Conservation (phyloP, 2,113 vertebrate genomes). For the Cathartes aura region DNA sequence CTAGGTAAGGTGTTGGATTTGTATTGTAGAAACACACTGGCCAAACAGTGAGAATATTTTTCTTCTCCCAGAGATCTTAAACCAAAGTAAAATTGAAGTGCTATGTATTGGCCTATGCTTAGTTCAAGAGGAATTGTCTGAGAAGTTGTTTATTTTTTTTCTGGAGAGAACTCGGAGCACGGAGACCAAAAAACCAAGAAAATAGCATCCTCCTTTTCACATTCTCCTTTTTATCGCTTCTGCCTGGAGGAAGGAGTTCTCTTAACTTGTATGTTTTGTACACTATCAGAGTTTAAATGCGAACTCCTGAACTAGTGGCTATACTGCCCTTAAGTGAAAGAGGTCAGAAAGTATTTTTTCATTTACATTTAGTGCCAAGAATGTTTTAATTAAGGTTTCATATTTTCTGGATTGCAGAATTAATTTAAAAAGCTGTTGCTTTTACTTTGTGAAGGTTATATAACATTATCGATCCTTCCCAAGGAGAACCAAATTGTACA, state of each 20-base stretch:
- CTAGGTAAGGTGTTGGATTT: not conserved
- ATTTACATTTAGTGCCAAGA: not conserved
- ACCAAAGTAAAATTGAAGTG: not conserved
- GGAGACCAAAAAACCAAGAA: not conserved
- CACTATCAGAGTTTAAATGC: not conserved
- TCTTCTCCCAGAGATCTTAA: not conserved
- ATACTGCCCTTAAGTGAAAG: not conserved
- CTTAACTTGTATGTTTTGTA: not conserved
- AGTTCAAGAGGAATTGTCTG: not conserved
- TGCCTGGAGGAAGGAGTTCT: not conserved
- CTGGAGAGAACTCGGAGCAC: not conserved
- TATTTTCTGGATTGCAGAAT: not conserved
- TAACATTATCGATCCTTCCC: not conserved
- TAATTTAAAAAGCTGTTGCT: not conserved
- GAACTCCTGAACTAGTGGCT: not conserved
- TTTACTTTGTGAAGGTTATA: not conserved
- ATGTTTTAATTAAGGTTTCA: not conserved
- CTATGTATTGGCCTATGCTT: not conserved
- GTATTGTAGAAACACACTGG: not conserved
- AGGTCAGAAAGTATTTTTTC: not conserved
- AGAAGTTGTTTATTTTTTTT: not conserved
- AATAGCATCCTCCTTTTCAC: not conserved
- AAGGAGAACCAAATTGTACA: not conserved
- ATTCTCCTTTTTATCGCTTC: not conserved
- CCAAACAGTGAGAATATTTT: not conserved